phyloP scores from a whole-genome alignment of 2,113 vertebrate genomes.

The Propithecus coquereli region DNA sequence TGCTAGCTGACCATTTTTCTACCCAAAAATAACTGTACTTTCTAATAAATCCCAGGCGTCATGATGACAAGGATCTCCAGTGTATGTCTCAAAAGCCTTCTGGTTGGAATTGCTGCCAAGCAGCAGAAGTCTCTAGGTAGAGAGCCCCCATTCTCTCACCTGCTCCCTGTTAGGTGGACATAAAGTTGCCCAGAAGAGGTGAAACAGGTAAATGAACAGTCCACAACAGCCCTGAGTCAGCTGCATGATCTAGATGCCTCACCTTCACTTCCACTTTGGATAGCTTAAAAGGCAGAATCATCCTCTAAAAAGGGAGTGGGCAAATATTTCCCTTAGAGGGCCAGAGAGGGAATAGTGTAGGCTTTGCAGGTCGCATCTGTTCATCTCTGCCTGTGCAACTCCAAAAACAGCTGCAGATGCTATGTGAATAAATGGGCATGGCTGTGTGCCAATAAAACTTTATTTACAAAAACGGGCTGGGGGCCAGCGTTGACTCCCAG shows the following conservation, averaged over 20 bases:
- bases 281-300: neutral
- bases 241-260: fast-evolving
- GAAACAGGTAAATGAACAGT: neutral
- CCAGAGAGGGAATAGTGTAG: no score
- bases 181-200: neutral
- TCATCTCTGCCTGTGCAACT: neutral
- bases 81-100: neutral
- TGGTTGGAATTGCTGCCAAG: neutral
- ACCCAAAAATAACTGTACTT: neutral
- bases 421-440: fast-evolving
- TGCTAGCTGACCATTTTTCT: neutral
- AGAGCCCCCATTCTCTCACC: neutral
- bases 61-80: neutral
- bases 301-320: no score
- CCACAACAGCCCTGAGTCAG: neutral
- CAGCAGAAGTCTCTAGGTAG: neutral
- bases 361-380: neutral
- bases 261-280: no score
- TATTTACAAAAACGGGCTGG: neutral
- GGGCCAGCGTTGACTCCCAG: no score
- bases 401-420: neutral
- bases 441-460: slow-evolving; percentile 10
- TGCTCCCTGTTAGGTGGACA: neutral
- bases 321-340: fast-evolving
- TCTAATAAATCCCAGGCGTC: neutral